phyloP scores from a whole-genome alignment of 2,113 vertebrate species.

The Myrmophylax atrothorax region DNA sequence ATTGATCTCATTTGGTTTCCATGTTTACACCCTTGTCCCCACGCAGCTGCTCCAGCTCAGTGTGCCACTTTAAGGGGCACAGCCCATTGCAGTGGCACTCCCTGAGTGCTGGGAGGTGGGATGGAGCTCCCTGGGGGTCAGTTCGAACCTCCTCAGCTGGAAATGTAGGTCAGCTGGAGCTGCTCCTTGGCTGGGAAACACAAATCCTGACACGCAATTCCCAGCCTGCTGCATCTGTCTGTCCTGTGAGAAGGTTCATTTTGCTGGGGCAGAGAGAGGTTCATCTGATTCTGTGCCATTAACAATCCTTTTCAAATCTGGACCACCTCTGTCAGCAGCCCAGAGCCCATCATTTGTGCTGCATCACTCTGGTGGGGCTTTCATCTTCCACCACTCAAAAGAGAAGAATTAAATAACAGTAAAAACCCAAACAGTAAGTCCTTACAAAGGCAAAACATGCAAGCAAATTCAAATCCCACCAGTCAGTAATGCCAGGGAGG shows the following conservation, averaged over 20 bases:
- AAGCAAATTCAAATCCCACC: background rate
- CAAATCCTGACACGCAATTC: background rate
- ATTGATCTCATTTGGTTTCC: background rate
- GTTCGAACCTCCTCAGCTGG: background rate
- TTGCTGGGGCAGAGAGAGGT: background rate
- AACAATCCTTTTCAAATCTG: background rate
- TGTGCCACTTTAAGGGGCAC: background rate
- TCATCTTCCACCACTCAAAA: background rate
- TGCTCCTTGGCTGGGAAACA: background rate
- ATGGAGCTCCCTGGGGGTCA: background rate
- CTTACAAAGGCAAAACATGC: background rate
- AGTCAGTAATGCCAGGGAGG: background rate
- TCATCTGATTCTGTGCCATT: background rate
- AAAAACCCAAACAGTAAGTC: background rate
- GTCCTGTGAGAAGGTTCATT: background rate
- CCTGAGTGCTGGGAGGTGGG: background rate
- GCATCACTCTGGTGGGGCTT: background rate
- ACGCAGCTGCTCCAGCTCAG: background rate
- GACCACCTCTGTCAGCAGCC: background rate
- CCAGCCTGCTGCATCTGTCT: fast-evolving
- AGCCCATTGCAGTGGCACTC: background rate
- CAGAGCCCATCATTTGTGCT: background rate
- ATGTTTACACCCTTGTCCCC: background rate
- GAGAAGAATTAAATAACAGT: background rate
- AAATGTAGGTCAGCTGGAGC: background rate